Evolutionary conservation across 2,797 vertebrate species (phyloP), one percentile per base, ranked within the genome.

Genomic region (Champsocephalus esox): DNA sequence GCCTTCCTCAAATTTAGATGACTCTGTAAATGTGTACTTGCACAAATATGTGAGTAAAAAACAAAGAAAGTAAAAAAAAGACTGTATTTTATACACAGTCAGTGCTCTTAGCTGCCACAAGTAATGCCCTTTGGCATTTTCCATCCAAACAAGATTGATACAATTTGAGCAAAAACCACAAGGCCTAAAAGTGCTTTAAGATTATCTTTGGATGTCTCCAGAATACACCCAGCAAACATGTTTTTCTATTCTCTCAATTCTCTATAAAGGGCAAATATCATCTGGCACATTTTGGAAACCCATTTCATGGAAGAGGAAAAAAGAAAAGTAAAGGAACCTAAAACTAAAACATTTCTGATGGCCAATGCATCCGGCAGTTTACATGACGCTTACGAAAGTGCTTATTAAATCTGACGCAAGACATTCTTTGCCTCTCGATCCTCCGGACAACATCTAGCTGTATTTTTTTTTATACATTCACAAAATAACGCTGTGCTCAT

Each of bases 121-220:
- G 83, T 88, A 88, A 94, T 89, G 92, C 92, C 89, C 83, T 92
- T 88, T 87, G 88, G 89, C 93, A 90, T 90, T 93, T 91, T 87
- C 77, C 87, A 88, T 88, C 82, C 77, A 55, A 38, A 88, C 79
- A 61, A 85, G 87, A 92, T 89, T 89, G 72, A 93, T 94, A 93
- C 88, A 86, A 91, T 93, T 93, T 90, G 81, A 93, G 91, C 90
- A 88, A 87, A 92, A 93, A 92, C 90, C 84, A 91, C 88, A 82
- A 93, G 89, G 94, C 93, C 95, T 95, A 94, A 97, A 98, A 98
- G 97, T 99, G 97, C 98, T 97, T 95, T 91, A 95, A 93, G 91
- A 93, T 94, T 91, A 93, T 96, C 94, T 95, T 95, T 95, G 94
- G 95, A 94, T 94, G 92, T 94, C 84, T 94, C 92, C 90, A 92